Base-by-base conservation (phyloP, 2,797 vertebrate species). In the Epinephelus awoara region DNA sequence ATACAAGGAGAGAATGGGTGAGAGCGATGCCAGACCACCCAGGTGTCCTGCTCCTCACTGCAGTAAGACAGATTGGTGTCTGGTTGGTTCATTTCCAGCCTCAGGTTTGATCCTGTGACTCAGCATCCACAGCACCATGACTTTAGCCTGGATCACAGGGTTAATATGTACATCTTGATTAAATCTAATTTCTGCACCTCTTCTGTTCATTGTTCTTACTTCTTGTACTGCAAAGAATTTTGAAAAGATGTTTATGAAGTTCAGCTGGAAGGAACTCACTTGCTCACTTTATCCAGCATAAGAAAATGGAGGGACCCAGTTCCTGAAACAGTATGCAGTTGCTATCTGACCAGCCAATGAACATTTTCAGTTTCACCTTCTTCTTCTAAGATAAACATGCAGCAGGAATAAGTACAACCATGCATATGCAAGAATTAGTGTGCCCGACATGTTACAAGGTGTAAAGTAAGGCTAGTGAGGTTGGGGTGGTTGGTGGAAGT, bases 1-100 rank as follows among this genome's bases (percentile, higher is more conserved):
- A 79, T 80, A 86, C 58, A 85, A 68, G 76, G 82, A 81, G 44
- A 75, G 75, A 74, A 58, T 27, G 57, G 63, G 65, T 23, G 92
- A 93, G 89, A 75, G 88, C 93, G 90, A 92, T 69, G 71, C 52
- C 38, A 90, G 97, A 97, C 97, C 98, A 98, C 98, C 97, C 97
- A 97, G 86, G 88, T 93, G 85, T 93, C 69, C 50, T 42, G 70
- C 77, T 85, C 71, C 79, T 88, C 82, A 85, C 83, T 80, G 80
- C 82, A 64, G 62, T 29, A 44, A 88, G 87, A 93, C 84, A 83
- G 87, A 92, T 34, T 88, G 73, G 63, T 81, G 23, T 63, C 56
- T 80, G 71, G 56, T 70, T 69, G 58, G 72, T 85, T 27, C 27
- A 23, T 57, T 52, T 75, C 77, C 75, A 75, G 40, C 59, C 71